Conservation (phyloP, 2,113 vertebrate species). For the Octodon degus region DNA sequence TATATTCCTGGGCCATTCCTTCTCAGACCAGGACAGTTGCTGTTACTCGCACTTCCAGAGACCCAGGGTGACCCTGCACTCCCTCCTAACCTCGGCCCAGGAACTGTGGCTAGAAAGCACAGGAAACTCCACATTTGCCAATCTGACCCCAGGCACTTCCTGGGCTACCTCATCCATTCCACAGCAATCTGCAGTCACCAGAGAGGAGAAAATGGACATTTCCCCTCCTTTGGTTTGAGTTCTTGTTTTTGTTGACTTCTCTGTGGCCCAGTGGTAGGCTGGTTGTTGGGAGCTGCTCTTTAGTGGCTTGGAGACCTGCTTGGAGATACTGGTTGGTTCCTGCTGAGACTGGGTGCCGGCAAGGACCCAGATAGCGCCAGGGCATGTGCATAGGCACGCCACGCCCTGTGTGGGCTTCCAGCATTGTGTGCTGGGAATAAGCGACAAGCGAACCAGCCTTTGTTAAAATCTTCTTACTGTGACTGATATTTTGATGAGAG, state of each 20-base stretch:
- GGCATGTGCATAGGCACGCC: background rate
- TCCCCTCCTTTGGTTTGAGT: background rate
- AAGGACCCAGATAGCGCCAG: background rate
- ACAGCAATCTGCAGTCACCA: background rate
- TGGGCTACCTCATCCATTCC: background rate
- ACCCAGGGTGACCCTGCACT: background rate
- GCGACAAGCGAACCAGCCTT: background rate
- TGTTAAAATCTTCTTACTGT: background rate
- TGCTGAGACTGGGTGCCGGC: background rate
- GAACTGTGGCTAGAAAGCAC: background rate
- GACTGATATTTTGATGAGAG: background rate
- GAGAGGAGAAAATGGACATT: background rate
- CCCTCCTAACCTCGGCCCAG: background rate
- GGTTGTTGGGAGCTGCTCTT: background rate
- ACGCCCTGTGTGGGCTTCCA: background rate
- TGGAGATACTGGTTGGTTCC: background rate
- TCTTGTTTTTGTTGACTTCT: background rate
- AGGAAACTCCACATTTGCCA: background rate
- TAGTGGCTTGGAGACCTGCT: background rate
- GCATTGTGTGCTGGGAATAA: background rate
- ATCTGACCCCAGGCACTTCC: background rate
- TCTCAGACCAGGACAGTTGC: background rate
- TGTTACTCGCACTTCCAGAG: background rate
- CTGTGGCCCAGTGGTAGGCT: background rate
- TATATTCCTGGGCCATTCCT: background rate